A percentile compares a stretch with the other conserved stretches of the same genome.
Evolutionary conservation across 2,797 vertebrate species (phyloP).

Genomic region (Denticeps clupeoides): DNA sequence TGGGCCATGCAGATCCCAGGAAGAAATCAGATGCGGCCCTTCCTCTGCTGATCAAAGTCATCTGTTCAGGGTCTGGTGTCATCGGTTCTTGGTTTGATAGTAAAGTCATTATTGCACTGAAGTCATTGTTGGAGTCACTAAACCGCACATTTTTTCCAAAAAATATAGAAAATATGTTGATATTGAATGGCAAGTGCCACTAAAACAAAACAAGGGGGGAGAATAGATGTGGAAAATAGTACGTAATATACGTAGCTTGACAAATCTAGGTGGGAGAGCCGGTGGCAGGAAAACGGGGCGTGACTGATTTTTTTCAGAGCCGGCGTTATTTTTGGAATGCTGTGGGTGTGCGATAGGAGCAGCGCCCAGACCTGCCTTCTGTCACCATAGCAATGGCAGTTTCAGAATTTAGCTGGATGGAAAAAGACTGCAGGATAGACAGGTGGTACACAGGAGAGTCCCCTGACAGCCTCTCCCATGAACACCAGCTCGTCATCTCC

Average conservation of each 20-base stretch:
- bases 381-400: constrained; percentile 55
- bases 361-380: constrained; percentile 56
- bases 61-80: no score
- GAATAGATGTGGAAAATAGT: no score
- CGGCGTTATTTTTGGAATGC: constrained; percentile 51
- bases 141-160: no score
- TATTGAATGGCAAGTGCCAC: no score
- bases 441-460: constrained; percentile 61
- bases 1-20: constrained; percentile 31
- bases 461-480: constrained; percentile 40
- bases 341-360: constrained; percentile 35
- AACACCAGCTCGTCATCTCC: not conserved
- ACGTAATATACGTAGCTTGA: no score
- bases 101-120: no score
- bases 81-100: no score
- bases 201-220: no score
- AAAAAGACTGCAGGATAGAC: constrained; percentile 61
- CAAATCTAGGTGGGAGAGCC: constrained; percentile 32
- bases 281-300: constrained; percentile 56
- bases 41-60: no score
- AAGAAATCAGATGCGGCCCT: no score
- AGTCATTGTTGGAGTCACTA: no score
- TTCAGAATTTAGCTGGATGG: constrained; percentile 54
- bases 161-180: no score
- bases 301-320: constrained; percentile 50